Evolutionary conservation across 2,797 vertebrate genomes (phyloP), one percentile per base, ranked within the genome.

Genomic region (Intellagama lesueurii): DNA sequence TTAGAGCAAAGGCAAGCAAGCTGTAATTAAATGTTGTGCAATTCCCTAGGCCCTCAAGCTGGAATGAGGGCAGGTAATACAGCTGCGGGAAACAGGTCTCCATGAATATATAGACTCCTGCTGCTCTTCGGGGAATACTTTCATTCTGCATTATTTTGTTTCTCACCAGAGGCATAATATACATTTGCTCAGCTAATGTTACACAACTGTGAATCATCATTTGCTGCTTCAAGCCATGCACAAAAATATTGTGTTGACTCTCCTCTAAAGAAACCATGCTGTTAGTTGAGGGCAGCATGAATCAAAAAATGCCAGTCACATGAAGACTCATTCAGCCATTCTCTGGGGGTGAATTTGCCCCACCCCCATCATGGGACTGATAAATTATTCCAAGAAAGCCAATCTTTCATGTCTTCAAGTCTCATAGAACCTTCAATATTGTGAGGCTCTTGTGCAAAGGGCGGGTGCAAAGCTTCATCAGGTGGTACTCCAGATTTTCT

Each of bases 1-100:
- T 88, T 89, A 92, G 91, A 93, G 60, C 56, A 94, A 81, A 69
- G 93, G 85, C 66, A 56, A 90, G 56, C 12, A 86, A 89, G 83
- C 26, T 47, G 9, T 47, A 92, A n/a, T 91, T 89, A 81, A 78
- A 35, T 90, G 78, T 44, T 83, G 8, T 73, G 86, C 52, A 92
- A 79, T 95, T 92, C 81, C 87, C 91, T 91, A 91, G 72, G 73
- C 81, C 75, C 86, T 87, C 56, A 78, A 4, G 19, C 92, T 40
- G 47, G 19, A 70, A 86, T n/a, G 79, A 79, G 92, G 85, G 84
- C 81, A 87, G 68, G 72, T 76, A 88, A 3, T 44, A 56, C 28
- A 70, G 80, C 85, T 89, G 72, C 64, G 85, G 91, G 75, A 86
- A 83, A 9, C 86, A 95, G 88, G 85, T 91, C 92, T 78, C 81